These are phyloP conservation scores for Zaprionus bogoriensis DNA, from an alignment of 2,888 invertebrate genomes.

Conservation along the genomic window DNA sequence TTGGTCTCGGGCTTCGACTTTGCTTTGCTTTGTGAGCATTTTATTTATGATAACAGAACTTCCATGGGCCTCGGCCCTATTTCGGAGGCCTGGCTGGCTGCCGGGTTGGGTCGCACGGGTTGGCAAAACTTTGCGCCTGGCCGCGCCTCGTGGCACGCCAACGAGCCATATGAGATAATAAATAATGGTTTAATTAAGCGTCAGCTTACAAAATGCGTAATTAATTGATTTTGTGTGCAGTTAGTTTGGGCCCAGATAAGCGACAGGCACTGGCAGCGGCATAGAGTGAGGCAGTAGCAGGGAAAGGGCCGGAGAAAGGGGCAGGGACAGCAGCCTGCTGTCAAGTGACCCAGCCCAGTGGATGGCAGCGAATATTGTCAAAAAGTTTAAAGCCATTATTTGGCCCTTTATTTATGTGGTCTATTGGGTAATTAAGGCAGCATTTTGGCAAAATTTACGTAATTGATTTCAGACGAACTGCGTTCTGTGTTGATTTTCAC, in stretches of 20 bases:
- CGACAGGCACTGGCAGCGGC: background rate
- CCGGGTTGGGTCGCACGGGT: background rate
- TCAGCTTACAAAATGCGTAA: slow-evolving; percentile 67
- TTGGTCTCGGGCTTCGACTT: slow-evolving; percentile 14
- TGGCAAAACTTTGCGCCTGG: slow-evolving; percentile 47
- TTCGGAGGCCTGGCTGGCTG: background rate
- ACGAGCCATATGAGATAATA: slow-evolving; percentile 63
- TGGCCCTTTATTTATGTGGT: slow-evolving; percentile 9
- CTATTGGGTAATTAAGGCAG: slow-evolving; percentile 13
- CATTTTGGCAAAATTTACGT: slow-evolving; percentile 3
- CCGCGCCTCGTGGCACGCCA: slow-evolving; percentile 45
- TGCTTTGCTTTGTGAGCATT: slow-evolving; percentile 29
- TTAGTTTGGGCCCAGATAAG: slow-evolving; percentile 32
- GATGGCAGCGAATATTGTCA: no score
- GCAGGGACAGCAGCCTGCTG: background rate
- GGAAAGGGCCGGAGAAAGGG: background rate
- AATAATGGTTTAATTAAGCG: slow-evolving; percentile 75
- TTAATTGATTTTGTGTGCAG: slow-evolving; percentile 63
- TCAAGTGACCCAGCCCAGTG: background rate
- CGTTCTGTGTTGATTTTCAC: no score
- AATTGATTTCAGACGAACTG: background rate
- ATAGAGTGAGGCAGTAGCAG: no score
- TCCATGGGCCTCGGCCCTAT: no score
- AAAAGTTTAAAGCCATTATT: slow-evolving; percentile 15
- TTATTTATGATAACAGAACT: slow-evolving; percentile 43